A percentile compares a stretch with the other conserved stretches of the same genome.
phyloP scores from a whole-genome alignment of 2,888 invertebrate genomes.

The Melinaea menophilus region DNA sequence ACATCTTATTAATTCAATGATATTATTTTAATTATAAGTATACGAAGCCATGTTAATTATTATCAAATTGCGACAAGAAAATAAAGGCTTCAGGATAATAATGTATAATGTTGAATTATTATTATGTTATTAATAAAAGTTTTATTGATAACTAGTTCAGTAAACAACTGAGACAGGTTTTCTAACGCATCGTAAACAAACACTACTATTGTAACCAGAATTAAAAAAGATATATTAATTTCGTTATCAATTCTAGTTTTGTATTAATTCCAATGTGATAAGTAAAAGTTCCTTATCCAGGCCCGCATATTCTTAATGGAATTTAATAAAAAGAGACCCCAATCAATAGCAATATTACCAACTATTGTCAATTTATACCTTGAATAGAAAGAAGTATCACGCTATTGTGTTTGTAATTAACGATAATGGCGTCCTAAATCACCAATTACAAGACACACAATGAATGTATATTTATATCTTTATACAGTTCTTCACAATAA shows the following conservation, averaged over 20 bases:
- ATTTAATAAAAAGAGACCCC: slow-evolving; percentile 69
- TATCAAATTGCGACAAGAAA: too few species aligned
- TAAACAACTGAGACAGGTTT: too few species aligned
- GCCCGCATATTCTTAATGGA: slow-evolving; percentile 63
- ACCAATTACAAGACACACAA: background rate
- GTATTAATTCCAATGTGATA: background rate
- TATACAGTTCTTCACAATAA: too few species aligned
- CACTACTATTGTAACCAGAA: background rate
- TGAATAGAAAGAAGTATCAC: slow-evolving; percentile 54
- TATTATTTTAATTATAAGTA: too few species aligned
- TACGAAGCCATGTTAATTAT: too few species aligned
- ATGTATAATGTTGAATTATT: too few species aligned
- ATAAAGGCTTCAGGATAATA: too few species aligned
- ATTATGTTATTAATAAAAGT: too few species aligned
- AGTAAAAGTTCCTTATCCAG: slow-evolving; percentile 22
- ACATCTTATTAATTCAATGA: too few species aligned
- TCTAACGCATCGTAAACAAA: too few species aligned
- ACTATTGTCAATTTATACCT: slow-evolving; percentile 45
- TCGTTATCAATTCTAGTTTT: background rate
- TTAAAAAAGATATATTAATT: background rate
- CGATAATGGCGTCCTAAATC: slow-evolving; percentile 2
- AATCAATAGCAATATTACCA: slow-evolving; percentile 39
- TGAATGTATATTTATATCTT: background rate
- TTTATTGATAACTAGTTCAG: too few species aligned
- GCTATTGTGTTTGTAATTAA: slow-evolving; percentile 31